Evolutionary conservation across 2,113 vertebrate genomes (phyloP).

Genomic region (Odontophorus gujanensis): DNA sequence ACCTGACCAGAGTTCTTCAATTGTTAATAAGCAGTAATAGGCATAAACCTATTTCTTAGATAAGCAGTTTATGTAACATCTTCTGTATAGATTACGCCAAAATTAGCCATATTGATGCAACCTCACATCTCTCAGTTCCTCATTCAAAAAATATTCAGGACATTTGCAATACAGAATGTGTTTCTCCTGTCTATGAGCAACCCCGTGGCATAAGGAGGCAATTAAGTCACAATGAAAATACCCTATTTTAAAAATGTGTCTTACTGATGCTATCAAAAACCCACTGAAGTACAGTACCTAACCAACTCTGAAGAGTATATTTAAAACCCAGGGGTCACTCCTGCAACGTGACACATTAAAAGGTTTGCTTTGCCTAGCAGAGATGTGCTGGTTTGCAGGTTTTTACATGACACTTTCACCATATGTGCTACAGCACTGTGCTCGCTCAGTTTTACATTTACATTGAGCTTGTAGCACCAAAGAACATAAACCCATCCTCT

Average conservation of each 20-base stretch:
- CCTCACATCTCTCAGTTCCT: neutral
- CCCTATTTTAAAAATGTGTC: neutral
- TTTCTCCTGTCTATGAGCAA: neutral
- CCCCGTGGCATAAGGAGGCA: fast-evolving
- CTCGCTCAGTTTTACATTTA: neutral
- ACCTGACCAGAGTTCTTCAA: neutral
- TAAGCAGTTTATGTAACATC: neutral
- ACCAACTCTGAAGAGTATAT: neutral
- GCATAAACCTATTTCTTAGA: neutral
- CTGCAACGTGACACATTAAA: neutral
- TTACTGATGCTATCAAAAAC: neutral
- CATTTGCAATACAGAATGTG: neutral
- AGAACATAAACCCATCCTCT: neutral
- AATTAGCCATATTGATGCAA: neutral
- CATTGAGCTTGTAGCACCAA: neutral
- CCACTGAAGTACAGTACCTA: neutral
- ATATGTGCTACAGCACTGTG: fast-evolving
- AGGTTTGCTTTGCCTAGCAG: neutral
- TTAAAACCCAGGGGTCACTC: neutral
- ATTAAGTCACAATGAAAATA: neutral
- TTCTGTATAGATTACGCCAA: neutral
- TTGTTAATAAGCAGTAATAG: neutral
- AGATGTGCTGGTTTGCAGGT: fast-evolving
- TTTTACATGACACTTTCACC: neutral
- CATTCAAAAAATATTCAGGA: neutral